These are phyloP conservation scores for Xiphorhynchus erythropygius DNA, from an alignment of 2,797 vertebrate genomes.

Conservation along the genomic window DNA sequence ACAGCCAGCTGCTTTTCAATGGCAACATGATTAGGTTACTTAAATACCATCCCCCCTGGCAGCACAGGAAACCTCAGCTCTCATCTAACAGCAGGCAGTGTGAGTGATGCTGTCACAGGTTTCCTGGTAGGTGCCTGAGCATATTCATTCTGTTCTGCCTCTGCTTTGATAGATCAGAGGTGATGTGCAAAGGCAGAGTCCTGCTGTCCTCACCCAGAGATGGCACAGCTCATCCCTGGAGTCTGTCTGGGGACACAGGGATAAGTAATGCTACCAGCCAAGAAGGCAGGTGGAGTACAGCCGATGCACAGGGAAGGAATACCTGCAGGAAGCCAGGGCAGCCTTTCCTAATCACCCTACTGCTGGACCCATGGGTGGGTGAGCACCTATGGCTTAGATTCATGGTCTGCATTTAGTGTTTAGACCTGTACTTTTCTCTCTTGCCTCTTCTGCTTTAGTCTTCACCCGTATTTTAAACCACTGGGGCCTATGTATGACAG, in stretches of 20 bases:
- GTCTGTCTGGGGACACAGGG: constrained; percentile 72
- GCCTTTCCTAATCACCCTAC: background rate
- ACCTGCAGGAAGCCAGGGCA: background rate
- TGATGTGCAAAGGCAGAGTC: constrained; percentile 76
- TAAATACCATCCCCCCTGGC: accelerated
- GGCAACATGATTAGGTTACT: background rate
- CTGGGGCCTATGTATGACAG: background rate
- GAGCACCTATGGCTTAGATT: accelerated
- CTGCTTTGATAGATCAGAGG: constrained; percentile 72
- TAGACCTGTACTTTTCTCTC: background rate
- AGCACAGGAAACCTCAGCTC: background rate
- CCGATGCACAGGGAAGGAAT: background rate
- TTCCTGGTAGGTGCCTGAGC: background rate
- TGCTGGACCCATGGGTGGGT: background rate
- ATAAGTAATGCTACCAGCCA: background rate
- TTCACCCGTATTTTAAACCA: background rate
- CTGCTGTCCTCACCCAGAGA: constrained; percentile 79
- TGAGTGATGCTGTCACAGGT: background rate
- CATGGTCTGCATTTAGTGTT: background rate
- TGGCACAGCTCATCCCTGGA: constrained; percentile 77
- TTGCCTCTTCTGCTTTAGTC: background rate
- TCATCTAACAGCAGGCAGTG: background rate
- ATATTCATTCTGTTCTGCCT: background rate
- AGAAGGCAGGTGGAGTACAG: background rate
- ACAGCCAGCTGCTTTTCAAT: background rate